These are phyloP conservation scores for Scytalopus superciliaris DNA, from an alignment of 2,113 vertebrate species.

Conservation along the genomic window DNA sequence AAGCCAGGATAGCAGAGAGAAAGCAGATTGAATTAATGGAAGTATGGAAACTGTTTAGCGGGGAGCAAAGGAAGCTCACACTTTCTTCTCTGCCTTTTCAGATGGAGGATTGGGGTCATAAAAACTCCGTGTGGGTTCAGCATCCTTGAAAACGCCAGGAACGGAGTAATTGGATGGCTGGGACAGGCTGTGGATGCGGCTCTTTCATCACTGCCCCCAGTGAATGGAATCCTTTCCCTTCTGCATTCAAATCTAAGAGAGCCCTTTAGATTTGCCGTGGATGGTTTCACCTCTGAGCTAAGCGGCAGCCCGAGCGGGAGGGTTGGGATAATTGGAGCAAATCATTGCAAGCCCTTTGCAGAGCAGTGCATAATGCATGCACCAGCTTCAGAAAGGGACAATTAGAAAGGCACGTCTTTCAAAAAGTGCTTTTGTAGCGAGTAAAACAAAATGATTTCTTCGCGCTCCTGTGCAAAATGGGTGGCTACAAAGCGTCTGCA, in stretches of 20 bases:
- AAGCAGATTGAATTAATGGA: neutral
- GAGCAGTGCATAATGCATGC: neutral
- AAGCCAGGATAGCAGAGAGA: neutral
- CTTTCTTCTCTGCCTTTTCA: neutral
- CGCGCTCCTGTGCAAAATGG: neutral
- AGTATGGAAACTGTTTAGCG: neutral
- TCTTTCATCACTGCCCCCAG: neutral
- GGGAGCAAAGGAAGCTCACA: neutral
- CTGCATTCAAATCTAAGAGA: neutral
- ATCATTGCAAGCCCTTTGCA: neutral
- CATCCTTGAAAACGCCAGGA: neutral
- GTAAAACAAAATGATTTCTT: constrained; percentile 25
- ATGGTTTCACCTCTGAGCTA: neutral
- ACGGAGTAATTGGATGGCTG: neutral
- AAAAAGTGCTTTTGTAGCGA: neutral
- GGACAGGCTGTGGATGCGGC: neutral
- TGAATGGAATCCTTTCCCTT: neutral
- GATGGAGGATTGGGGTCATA: neutral
- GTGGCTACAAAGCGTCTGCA: neutral
- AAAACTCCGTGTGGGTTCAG: neutral
- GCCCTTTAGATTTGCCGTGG: neutral
- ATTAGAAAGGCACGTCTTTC: neutral
- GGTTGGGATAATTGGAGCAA: neutral
- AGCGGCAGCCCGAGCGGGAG: neutral
- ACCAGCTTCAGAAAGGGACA: neutral